These are phyloP conservation scores for Malurus cyaneus DNA, from an alignment of 2,113 vertebrate species.

Conservation along the genomic window DNA sequence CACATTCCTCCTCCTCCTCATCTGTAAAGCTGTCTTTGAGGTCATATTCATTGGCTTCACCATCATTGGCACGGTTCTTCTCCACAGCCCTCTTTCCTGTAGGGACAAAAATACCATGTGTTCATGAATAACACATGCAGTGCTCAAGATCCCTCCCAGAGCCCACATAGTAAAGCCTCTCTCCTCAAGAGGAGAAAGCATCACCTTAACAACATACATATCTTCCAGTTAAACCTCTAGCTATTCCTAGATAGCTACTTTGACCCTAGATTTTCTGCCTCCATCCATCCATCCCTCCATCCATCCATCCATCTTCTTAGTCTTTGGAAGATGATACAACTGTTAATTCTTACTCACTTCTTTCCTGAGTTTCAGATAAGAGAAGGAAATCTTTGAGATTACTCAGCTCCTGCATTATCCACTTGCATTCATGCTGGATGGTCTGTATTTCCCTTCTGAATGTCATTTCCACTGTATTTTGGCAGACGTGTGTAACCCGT, in stretches of 20 bases:
- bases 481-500: background rate
- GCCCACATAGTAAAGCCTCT: background rate
- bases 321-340: background rate
- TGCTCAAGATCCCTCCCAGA: background rate
- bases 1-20: constrained; percentile 69
- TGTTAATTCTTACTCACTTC: background rate
- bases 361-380: background rate
- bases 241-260: background rate
- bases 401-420: background rate
- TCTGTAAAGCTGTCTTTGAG: constrained; percentile 69
- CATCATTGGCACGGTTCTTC: background rate
- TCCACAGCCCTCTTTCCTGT: constrained; percentile 48
- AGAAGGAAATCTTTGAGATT: background rate
- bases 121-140: background rate
- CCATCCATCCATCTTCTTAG: background rate
- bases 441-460: background rate
- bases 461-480: background rate
- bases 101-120: background rate
- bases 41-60: constrained; percentile 50
- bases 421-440: background rate
- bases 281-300: background rate
- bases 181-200: background rate
- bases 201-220: background rate
- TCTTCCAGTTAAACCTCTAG: background rate
- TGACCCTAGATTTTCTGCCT: background rate